A percentile compares a stretch with the other conserved stretches of the same genome.
Evolutionary conservation across 2,888 invertebrate genomes (phyloP).

Genomic region (Caenorhabditis auriculariae): DNA sequence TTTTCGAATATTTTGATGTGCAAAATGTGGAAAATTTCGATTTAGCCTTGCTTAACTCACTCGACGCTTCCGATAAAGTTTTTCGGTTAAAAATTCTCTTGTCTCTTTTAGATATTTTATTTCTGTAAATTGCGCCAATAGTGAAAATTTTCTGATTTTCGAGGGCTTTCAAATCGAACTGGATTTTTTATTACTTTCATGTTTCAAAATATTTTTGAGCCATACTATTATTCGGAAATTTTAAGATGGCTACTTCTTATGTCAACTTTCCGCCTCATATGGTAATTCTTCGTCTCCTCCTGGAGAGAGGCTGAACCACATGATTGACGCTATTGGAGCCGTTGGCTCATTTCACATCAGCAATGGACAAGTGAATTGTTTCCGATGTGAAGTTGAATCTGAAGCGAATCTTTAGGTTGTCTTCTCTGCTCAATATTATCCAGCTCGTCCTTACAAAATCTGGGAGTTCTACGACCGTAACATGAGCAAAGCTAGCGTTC

Average conservation of each 20-base stretch:
- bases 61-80: too few relatives aligned
- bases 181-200: too few relatives aligned
- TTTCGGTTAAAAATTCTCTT: too few relatives aligned
- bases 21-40: too few relatives aligned
- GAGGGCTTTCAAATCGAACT: too few relatives aligned
- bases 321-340: slow-evolving; percentile 63
- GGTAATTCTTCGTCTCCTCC: slow-evolving; percentile 55
- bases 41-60: too few relatives aligned
- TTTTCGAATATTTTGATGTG: too few relatives aligned
- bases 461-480: slow-evolving; percentile 63
- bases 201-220: too few relatives aligned
- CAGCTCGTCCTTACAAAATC: slow-evolving; percentile 60
- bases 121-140: too few relatives aligned
- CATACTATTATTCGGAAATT: too few relatives aligned
- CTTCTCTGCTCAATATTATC: slow-evolving; percentile 63
- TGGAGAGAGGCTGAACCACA: slow-evolving; percentile 59
- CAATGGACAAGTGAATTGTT: slow-evolving; percentile 49
- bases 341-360: slow-evolving; percentile 60
- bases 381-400: not conserved
- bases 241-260: slow-evolving; percentile 62
- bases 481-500: slow-evolving; percentile 56
- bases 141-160: too few relatives aligned
- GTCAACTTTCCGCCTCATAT: slow-evolving; percentile 62
- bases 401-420: slow-evolving; percentile 37
- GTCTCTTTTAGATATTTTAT: too few relatives aligned